These are phyloP conservation scores for Phoenoteleia sp. DNA, from an alignment of 2,888 invertebrate species.

Conservation along the genomic window DNA sequence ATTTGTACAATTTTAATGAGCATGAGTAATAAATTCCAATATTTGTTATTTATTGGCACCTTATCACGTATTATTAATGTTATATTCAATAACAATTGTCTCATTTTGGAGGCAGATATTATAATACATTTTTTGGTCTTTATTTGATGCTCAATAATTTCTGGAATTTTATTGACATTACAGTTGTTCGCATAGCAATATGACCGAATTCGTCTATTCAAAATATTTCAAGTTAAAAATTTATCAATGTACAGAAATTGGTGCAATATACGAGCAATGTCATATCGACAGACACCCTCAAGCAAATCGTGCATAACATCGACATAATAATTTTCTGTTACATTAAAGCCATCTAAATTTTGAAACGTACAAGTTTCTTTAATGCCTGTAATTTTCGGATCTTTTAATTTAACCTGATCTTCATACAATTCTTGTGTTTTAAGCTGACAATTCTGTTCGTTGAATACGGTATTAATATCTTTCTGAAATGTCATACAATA, in stretches of 20 bases:
- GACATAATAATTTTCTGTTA: constrained; percentile 63
- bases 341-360: constrained; percentile 53
- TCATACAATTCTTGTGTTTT: too few relatives aligned
- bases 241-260: too few relatives aligned
- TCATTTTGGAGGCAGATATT: constrained; percentile 37
- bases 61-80: constrained; percentile 31
- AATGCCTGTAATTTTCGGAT: constrained; percentile 40
- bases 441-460: too few relatives aligned
- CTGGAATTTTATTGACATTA: too few relatives aligned
- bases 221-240: too few relatives aligned
- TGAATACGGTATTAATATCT: background rate
- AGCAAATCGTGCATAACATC: constrained; percentile 24
- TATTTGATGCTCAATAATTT: constrained; percentile 34
- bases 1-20: constrained; percentile 28
- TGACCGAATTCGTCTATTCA: constrained; percentile 55
- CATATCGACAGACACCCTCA: constrained; percentile 53
- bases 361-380: constrained; percentile 54
- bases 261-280: too few relatives aligned
- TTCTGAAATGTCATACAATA: background rate
- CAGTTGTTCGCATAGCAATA: too few relatives aligned
- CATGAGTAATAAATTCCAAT: background rate
- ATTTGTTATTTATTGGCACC: constrained; percentile 2
- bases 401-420: background rate
- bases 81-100: constrained; percentile 17
- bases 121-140: constrained; percentile 32